These are phyloP conservation scores for Muscicapa adusta DNA, from an alignment of 2,113 vertebrate genomes.

Conservation along the genomic window DNA sequence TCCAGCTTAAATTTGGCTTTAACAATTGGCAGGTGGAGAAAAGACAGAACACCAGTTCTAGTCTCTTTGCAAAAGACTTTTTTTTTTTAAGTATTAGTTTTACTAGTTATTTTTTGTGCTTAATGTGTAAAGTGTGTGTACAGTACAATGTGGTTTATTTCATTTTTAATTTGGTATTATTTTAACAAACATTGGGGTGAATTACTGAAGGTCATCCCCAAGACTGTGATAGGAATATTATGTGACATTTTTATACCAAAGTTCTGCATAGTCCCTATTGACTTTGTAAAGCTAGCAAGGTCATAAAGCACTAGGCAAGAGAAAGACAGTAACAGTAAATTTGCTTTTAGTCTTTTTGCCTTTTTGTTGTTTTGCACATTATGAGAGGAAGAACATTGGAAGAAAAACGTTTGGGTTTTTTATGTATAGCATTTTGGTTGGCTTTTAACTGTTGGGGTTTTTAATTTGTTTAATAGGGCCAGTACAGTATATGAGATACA, in stretches of 20 bases:
- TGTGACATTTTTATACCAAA: conserved; percentile 87
- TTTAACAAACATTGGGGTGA: conserved; percentile 74
- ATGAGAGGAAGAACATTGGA: conserved; percentile 76
- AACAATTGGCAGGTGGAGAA: conserved; percentile 72
- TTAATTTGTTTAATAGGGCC: conserved; percentile 68
- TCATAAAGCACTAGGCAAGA: conserved; percentile 82
- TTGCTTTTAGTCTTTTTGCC: conserved; percentile 82
- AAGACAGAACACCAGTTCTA: conserved; percentile 78
- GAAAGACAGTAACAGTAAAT: conserved; percentile 72
- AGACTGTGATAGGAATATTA: conserved; percentile 71
- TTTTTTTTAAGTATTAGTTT: conserved; percentile 72
- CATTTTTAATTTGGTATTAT: conserved; percentile 73
- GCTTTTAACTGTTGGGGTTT: conserved; percentile 66
- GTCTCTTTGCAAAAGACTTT: conserved; percentile 75
- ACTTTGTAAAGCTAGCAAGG: conserved; percentile 70
- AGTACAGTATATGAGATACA: conserved; percentile 70
- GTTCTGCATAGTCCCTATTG: conserved; percentile 80
- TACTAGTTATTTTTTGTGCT: conserved; percentile 76
- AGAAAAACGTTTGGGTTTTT: conserved; percentile 63
- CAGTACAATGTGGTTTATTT: conserved; percentile 77
- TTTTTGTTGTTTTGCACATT: conserved; percentile 95
- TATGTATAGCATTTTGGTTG: conserved; percentile 56
- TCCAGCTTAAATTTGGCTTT: conserved; percentile 78
- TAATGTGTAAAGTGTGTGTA: conserved; percentile 76
- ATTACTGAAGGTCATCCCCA: conserved; percentile 68